Conservation (phyloP, 2,113 vertebrate genomes). For the Lathamus discolor region DNA sequence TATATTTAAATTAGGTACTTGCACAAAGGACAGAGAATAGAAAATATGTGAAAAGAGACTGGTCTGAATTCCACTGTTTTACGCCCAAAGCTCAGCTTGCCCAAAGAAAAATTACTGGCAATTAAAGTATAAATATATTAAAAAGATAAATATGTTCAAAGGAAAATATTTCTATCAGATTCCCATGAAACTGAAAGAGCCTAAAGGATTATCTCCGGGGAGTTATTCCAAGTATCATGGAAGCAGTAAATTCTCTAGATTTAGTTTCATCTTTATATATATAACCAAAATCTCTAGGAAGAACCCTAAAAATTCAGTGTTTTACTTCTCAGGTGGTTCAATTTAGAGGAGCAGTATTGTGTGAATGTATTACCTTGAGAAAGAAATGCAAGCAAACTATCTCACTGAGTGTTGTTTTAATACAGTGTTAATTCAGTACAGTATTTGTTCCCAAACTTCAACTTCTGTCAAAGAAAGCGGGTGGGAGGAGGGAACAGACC, state of each 20-base stretch:
- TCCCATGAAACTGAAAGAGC: neutral
- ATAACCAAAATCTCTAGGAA: neutral
- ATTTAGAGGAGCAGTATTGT: neutral
- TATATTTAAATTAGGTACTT: neutral
- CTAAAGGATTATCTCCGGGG: neutral
- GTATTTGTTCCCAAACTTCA: constrained; percentile 31
- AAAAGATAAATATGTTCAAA: neutral
- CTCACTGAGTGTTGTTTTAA: neutral
- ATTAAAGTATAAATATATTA: neutral
- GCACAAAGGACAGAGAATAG: neutral
- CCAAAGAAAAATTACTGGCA: neutral
- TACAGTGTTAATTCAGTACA: neutral
- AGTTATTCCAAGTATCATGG: neutral
- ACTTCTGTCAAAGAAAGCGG: neutral
- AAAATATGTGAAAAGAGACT: neutral
- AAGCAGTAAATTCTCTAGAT: neutral
- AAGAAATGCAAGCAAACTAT: neutral
- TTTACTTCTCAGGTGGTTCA: neutral
- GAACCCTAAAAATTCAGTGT: neutral
- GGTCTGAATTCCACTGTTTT: neutral
- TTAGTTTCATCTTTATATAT: neutral
- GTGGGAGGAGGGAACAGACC: constrained; percentile 47
- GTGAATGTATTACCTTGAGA: neutral
- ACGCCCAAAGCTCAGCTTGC: neutral
- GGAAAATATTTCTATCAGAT: neutral